Evolutionary conservation across 2,888 invertebrate species (phyloP).

Genomic region (Ypsolopha sequella): DNA sequence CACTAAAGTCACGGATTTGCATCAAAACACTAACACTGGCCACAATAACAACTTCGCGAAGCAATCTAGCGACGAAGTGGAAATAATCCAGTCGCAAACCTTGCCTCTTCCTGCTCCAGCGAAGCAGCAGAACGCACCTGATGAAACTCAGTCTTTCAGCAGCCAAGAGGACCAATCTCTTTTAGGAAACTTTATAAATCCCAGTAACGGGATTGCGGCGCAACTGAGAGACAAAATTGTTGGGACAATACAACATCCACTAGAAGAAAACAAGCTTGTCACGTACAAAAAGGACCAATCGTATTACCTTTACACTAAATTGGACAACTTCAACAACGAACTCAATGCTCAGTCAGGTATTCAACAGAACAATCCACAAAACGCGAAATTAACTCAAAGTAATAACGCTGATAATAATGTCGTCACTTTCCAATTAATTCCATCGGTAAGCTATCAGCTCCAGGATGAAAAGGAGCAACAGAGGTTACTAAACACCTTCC

Average conservation of each 20-base stretch:
- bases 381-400: conserved; percentile 18
- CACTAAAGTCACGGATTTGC: conserved; percentile 16
- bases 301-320: conserved; percentile 46
- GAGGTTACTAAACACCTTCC: conserved; percentile 36
- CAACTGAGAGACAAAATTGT: conserved; percentile 52
- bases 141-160: conserved; percentile 22
- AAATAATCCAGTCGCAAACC: conserved; percentile 40
- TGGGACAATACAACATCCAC: conserved; percentile 52
- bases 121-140: conserved; percentile 30
- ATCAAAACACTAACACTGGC: conserved; percentile 15
- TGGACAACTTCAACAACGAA: conserved; percentile 22
- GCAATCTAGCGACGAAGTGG: conserved; percentile 28
- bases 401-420: conserved; percentile 19
- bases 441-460: conserved; percentile 47
- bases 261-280: conserved; percentile 43
- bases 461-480: conserved; percentile 48
- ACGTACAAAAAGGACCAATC: conserved; percentile 56
- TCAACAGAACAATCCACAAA: conserved; percentile 11
- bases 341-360: conserved; percentile 16
- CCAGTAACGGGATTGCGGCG: conserved; percentile 46
- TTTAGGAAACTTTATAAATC: conserved; percentile 29
- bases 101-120: conserved; percentile 23
- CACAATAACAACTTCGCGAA: conserved; percentile 16
- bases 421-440: conserved; percentile 42
- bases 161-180: conserved; percentile 23